A percentile compares a stretch with the other conserved stretches of the same genome.
Conservation (phyloP, 2,888 invertebrate species). For the Lochmaea crataegi region DNA sequence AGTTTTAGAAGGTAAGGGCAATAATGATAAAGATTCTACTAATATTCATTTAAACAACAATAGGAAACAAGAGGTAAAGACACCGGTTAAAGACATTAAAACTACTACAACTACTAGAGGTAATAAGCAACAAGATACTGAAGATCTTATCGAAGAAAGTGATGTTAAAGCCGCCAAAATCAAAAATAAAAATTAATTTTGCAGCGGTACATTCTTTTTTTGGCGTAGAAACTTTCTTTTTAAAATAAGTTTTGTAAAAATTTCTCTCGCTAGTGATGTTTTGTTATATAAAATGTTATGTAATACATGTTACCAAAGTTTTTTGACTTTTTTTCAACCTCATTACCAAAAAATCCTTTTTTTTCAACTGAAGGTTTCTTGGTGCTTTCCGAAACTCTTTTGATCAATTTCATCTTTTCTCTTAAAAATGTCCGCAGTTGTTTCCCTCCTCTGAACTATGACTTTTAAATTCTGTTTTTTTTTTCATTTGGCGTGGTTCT, state of each 20-base stretch:
- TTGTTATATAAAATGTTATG: constrained; percentile 29
- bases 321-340: background rate
- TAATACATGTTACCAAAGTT: constrained; percentile 27
- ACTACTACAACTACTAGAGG: constrained; percentile 5
- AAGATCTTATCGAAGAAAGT: constrained; percentile 48
- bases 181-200: constrained; percentile 58
- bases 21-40: constrained; percentile 39
- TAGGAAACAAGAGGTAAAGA: constrained; percentile 44
- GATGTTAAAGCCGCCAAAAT: constrained; percentile 57
- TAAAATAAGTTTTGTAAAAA: constrained; percentile 5
- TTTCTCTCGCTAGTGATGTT: constrained; percentile 13
- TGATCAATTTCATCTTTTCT: too few relatives aligned
- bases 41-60: constrained; percentile 46
- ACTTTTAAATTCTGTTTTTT: too few relatives aligned
- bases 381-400: too few relatives aligned
- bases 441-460: too few relatives aligned
- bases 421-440: too few relatives aligned
- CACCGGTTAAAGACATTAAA: constrained; percentile 29
- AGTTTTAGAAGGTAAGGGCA: constrained; percentile 68
- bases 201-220: background rate
- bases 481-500: too few relatives aligned
- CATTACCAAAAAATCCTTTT: background rate
- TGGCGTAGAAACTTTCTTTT: background rate
- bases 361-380: background rate
- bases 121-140: constrained; percentile 27